A percentile compares a stretch with the other conserved stretches of the same genome.
phyloP scores from a whole-genome alignment of 2,888 invertebrate species.

The Agrotis ipsilon region DNA sequence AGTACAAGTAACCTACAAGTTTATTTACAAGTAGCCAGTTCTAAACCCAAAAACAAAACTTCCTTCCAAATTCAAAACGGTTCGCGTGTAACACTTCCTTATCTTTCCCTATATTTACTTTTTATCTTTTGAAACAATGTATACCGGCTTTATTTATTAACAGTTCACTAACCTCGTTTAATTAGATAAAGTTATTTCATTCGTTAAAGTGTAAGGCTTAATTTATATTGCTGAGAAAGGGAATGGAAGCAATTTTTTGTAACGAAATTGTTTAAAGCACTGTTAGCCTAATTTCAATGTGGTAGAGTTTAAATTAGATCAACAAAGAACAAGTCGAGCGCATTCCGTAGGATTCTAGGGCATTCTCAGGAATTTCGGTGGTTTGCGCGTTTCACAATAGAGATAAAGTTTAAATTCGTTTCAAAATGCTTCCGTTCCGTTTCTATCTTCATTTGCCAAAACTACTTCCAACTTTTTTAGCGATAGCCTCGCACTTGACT shows the following conservation, averaged over 20 bases:
- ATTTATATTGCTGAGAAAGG: not conserved
- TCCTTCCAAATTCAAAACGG: slow-evolving; percentile 37
- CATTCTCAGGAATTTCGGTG: not conserved
- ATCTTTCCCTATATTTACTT: slow-evolving; percentile 57
- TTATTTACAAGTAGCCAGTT: not conserved
- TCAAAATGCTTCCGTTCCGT: too few relatives aligned
- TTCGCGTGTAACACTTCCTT: slow-evolving; percentile 51
- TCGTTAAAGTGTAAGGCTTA: slow-evolving; percentile 60
- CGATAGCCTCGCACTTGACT: too few relatives aligned
- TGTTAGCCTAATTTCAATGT: not conserved
- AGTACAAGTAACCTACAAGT: too few relatives aligned
- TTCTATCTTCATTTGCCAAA: too few relatives aligned
- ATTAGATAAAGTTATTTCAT: slow-evolving; percentile 71
- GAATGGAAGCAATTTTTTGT: not conserved
- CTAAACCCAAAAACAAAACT: not conserved
- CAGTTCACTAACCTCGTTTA: slow-evolving; percentile 75
- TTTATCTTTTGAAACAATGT: slow-evolving; percentile 66
- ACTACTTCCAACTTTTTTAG: too few relatives aligned
- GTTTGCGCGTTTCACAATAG: too few relatives aligned
- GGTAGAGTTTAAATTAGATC: too few relatives aligned
- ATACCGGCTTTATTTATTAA: slow-evolving; percentile 70
- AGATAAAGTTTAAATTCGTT: too few relatives aligned
- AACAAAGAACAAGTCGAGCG: not conserved
- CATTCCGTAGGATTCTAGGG: not conserved
- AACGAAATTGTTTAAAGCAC: not conserved